Conservation (phyloP, 1,140 invertebrate genomes). For the Aphaenogaster ashmeadi region DNA sequence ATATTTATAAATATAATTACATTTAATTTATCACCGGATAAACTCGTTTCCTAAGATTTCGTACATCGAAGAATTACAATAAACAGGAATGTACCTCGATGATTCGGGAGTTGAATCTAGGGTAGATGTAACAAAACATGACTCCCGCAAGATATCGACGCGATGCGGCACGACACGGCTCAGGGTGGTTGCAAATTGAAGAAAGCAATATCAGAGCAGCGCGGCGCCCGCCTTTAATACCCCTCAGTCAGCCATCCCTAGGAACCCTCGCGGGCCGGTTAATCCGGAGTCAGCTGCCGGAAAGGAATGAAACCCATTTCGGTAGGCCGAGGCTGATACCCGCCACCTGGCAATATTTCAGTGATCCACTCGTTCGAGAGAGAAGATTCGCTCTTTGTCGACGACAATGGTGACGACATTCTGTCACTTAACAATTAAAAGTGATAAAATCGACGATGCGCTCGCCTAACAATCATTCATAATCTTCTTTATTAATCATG, state of each 20-base stretch:
- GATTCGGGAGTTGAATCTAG: neutral
- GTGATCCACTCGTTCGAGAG: conserved; percentile 63
- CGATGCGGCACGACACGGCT: conserved; percentile 34
- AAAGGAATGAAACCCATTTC: conserved; percentile 77
- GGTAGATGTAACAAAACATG: neutral
- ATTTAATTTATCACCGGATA: neutral
- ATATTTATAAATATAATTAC: neutral
- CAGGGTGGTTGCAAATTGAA: conserved; percentile 75
- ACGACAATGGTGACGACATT: conserved; percentile 56
- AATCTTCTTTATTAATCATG: neutral
- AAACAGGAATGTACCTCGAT: neutral
- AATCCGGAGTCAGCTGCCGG: conserved; percentile 78
- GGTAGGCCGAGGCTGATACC: conserved; percentile 73
- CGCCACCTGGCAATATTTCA: conserved; percentile 79
- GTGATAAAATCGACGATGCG: conserved; percentile 31
- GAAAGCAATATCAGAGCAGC: conserved; percentile 74
- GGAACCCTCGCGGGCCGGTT: conserved; percentile 72
- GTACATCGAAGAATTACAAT: neutral
- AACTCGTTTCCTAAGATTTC: neutral
- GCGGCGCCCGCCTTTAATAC: conserved; percentile 74
- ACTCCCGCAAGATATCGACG: conserved; percentile 30
- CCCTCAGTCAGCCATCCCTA: conserved; percentile 71
- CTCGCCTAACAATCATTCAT: neutral
- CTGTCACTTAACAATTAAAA: conserved; percentile 69
- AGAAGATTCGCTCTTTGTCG: conserved; percentile 71